Evolutionary conservation across 2,113 vertebrate species (phyloP).

Genomic region (Psilopogon haemacephalus): DNA sequence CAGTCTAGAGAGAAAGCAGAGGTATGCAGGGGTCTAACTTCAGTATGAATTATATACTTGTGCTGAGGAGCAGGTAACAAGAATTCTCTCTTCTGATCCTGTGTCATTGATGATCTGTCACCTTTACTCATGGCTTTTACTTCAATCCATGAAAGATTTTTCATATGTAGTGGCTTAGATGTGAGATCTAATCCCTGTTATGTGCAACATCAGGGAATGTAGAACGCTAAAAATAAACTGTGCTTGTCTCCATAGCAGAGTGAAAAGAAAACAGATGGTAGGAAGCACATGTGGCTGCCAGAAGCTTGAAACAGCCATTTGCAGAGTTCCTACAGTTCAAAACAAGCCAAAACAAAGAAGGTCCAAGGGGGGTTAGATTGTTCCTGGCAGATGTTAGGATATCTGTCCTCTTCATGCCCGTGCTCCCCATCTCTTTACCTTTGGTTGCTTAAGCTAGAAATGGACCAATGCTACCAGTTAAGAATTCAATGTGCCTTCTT

Average conservation of each 20-base stretch:
- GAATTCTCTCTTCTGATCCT: background rate
- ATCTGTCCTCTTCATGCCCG: background rate
- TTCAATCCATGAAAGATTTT: background rate
- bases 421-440: background rate
- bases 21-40: background rate
- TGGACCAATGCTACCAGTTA: background rate
- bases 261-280: conserved; percentile 55
- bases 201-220: background rate
- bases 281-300: conserved; percentile 31
- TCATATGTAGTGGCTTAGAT: background rate
- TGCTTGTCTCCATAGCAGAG: conserved; percentile 17
- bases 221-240: conserved; percentile 38
- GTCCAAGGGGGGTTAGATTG: background rate
- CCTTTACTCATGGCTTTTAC: background rate
- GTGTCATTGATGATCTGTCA: background rate
- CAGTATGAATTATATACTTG: background rate
- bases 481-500: background rate
- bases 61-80: background rate
- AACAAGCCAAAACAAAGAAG: conserved; percentile 43
- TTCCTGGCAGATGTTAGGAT: background rate
- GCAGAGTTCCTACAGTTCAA: conserved; percentile 11
- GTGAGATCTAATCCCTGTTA: background rate
- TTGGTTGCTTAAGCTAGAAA: background rate
- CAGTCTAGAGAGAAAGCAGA: background rate
- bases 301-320: conserved; percentile 40